Conservation (phyloP, 2,888 invertebrate genomes). For the Galerucella calmariensis region DNA sequence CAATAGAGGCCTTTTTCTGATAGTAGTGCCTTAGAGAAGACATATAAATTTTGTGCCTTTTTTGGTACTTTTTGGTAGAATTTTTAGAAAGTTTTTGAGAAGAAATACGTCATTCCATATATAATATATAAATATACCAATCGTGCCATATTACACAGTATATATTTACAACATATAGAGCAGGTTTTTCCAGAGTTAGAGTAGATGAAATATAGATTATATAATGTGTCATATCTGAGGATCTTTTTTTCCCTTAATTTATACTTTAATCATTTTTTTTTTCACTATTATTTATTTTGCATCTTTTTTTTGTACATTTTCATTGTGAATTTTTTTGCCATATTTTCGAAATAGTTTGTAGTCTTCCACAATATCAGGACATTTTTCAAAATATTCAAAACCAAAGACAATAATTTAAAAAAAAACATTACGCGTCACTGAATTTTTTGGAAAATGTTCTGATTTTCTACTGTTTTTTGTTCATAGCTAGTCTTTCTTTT, state of each 20-base stretch:
- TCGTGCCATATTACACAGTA: conserved; percentile 53
- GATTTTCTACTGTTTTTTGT: conserved; percentile 48
- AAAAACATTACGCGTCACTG: background rate
- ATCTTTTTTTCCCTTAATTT: conserved; percentile 45
- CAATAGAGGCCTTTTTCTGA: conserved; percentile 59
- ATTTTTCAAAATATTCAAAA: conserved; percentile 26
- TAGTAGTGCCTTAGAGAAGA: conserved; percentile 64
- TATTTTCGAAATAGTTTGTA: conserved; percentile 53
- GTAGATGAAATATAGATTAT: conserved; percentile 46
- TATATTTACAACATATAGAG: conserved; percentile 45
- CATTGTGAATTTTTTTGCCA: conserved; percentile 61
- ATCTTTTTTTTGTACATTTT: conserved; percentile 51
- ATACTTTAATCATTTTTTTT: conserved; percentile 43
- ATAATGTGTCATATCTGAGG: conserved; percentile 53
- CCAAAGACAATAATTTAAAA: conserved; percentile 6
- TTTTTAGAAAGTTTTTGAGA: conserved; percentile 45
- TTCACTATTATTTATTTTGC: conserved; percentile 53
- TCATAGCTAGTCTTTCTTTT: conserved; percentile 58
- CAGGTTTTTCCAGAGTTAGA: conserved; percentile 41
- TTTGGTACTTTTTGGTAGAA: conserved; percentile 52
- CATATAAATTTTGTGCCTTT: conserved; percentile 60
- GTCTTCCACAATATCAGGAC: conserved; percentile 34
- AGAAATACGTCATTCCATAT: conserved; percentile 50
- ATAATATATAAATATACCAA: conserved; percentile 39
- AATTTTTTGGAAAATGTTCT: background rate